Conservation (phyloP, 2,113 vertebrate genomes). For the Piaya cayana region DNA sequence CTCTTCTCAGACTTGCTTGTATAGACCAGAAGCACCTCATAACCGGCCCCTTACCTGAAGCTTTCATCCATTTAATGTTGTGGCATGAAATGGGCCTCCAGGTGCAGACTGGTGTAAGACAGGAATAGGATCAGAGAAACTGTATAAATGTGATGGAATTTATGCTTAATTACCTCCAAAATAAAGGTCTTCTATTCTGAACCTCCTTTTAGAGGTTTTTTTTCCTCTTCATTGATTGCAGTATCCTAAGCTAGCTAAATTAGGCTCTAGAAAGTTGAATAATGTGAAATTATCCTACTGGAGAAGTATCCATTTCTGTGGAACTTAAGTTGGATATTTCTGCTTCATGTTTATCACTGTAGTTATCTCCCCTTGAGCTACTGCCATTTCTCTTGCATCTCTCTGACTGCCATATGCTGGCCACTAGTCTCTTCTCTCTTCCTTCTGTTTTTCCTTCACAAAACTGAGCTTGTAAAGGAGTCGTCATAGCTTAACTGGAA, state of each 20-base stretch:
- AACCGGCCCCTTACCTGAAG: background rate
- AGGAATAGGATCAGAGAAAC: background rate
- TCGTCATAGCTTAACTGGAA: background rate
- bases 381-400: background rate
- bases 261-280: background rate
- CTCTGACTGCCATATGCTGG: background rate
- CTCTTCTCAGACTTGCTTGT: no score
- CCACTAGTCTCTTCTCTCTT: background rate
- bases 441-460: background rate
- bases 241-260: background rate
- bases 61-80: background rate
- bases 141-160: rapidly evolving
- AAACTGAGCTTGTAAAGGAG: background rate
- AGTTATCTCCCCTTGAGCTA: background rate
- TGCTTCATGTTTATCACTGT: background rate
- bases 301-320: no score
- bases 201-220: background rate
- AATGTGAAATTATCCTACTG: background rate
- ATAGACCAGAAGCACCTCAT: background rate
- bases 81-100: background rate
- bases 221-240: background rate
- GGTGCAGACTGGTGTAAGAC: background rate
- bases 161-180: background rate
- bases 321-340: background rate
- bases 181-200: background rate